Evolutionary conservation across 2,113 vertebrate genomes (phyloP).

Genomic region (Cyprinodon tularosa): DNA sequence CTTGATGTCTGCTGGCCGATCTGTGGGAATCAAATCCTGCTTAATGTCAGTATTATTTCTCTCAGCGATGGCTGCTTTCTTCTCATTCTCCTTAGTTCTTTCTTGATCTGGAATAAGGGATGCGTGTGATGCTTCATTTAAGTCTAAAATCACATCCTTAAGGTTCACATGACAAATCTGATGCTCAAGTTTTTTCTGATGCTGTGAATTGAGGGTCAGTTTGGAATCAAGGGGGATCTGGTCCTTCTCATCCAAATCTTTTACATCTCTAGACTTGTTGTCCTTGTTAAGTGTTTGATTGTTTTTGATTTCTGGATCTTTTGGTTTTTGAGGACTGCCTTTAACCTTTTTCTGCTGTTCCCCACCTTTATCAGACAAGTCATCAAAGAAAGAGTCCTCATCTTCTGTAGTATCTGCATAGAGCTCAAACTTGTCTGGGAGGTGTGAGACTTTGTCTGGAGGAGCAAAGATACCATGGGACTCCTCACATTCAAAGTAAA

Average conservation of each 20-base stretch:
- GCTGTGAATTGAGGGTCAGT: constrained; percentile 31
- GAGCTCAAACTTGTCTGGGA: constrained; percentile 78
- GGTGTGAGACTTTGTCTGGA: constrained; percentile 88
- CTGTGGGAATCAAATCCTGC: constrained; percentile 40
- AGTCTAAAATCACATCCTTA: constrained; percentile 54
- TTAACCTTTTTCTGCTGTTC: constrained; percentile 34
- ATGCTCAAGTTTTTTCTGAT: constrained; percentile 32
- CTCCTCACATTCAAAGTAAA: constrained; percentile 89
- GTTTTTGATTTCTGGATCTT: constrained; percentile 47
- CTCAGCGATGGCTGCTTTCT: constrained; percentile 78
- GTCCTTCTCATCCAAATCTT: constrained; percentile 34
- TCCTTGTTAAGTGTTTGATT: constrained; percentile 52
- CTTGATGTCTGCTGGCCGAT: constrained; percentile 50
- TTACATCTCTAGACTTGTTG: constrained; percentile 59
- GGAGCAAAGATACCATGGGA: constrained; percentile 94
- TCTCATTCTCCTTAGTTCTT: constrained; percentile 51
- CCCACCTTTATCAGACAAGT: constrained; percentile 67
- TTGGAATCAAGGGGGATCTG: constrained; percentile 13
- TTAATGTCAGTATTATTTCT: constrained; percentile 78
- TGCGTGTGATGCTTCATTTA: constrained; percentile 46
- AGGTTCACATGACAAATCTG: constrained; percentile 50
- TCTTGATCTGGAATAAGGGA: constrained; percentile 57
- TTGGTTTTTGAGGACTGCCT: constrained; percentile 35
- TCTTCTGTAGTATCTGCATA: constrained; percentile 80
- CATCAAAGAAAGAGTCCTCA: constrained; percentile 83